These are phyloP conservation scores for Hetaerina titia DNA, from an alignment of 2,888 invertebrate genomes.

Conservation along the genomic window DNA sequence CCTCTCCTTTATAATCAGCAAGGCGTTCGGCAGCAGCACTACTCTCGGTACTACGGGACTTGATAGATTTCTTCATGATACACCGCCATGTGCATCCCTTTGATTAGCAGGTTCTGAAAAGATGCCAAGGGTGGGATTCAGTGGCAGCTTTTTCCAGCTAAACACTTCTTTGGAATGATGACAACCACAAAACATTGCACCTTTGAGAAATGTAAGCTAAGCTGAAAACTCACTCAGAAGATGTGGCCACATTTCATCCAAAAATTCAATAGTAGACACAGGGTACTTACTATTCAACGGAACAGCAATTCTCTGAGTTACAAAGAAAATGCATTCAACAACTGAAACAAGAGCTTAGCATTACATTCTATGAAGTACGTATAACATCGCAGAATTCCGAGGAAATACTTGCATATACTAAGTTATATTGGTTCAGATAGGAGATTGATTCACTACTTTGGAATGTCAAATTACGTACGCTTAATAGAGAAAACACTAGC, in stretches of 20 bases:
- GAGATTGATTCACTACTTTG: too few species aligned
- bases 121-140: neutral
- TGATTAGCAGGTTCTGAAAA: slow-evolving; percentile 63
- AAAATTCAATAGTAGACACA: neutral
- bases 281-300: neutral
- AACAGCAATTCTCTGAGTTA: neutral
- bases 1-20: slow-evolving; percentile 75
- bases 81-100: slow-evolving; percentile 65
- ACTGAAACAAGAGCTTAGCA: neutral
- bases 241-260: neutral
- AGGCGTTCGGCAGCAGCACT: slow-evolving; percentile 75
- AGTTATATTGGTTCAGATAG: too few species aligned
- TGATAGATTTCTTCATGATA: slow-evolving; percentile 73
- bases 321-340: neutral
- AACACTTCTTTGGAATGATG: neutral
- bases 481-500: neutral
- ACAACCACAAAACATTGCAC: neutral
- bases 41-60: slow-evolving; percentile 74
- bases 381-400: neutral
- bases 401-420: neutral
- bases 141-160: neutral
- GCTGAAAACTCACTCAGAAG: neutral
- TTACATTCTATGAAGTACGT: neutral
- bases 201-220: neutral
- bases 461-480: too few species aligned